Evolutionary conservation across 2,113 vertebrate species (phyloP), one percentile per base, ranked within the genome.

Genomic region (Zosterops borbonicus): DNA sequence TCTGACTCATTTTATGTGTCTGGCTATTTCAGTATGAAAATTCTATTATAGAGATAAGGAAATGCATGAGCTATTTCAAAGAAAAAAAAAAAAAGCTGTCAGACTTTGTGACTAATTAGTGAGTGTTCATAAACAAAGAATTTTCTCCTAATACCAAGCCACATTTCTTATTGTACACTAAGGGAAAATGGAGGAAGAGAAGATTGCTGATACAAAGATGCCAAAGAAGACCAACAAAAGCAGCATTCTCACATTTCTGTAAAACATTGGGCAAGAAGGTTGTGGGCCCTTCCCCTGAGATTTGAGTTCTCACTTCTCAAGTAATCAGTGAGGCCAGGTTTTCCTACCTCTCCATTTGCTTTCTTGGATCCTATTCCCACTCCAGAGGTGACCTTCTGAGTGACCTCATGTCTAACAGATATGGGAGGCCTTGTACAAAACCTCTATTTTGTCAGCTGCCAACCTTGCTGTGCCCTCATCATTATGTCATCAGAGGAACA

Each of bases 41-140:
- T 70, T 95, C 78, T 87, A 53, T 11, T 89, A 42, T 65, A 53
- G 71, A 91, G 50, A 83, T 39, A 24, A 89, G n/a, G 22, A 91
- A 96, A 94, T 14, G 31, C 39, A 70, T 19, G 4, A 87, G 64
- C 23, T 95, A 46, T 78, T 94, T 86, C 94, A 94, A 95, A 96
- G 44, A 23, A 91, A 78, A 3, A 5, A 12, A 20, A 4, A 33
- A 69, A 68, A 89, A 93, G 42, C 52, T 75, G 27, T 64, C 83
- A 79, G 22, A 50, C n/a, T 85, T 92, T 91, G 64, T 74, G 58
- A 33, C 39, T 84, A 93, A 97, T 81, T 84, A 76, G 31, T 16
- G 63, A 89, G 25, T 33, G 47, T 16, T 94, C 19, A 83, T 50
- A 84, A 91, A 96, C 67, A 62, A 85, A 42, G 13, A 14, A 37